These are phyloP conservation scores for Pachypsylla venusta DNA, from an alignment of 1,140 invertebrate species.

Conservation along the genomic window DNA sequence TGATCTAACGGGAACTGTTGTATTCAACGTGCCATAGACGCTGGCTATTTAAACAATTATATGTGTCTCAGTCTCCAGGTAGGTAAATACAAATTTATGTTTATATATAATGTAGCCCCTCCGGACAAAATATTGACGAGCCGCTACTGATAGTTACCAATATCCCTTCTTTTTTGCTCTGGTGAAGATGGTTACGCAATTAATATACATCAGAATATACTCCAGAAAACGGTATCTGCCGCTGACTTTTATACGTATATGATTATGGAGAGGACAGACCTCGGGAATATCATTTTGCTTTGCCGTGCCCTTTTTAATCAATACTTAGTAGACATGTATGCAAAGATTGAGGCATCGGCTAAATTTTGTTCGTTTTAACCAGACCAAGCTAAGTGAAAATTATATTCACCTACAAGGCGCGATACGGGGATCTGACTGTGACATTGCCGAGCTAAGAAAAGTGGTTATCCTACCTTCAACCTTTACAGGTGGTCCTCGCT, in stretches of 20 bases:
- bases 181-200: conserved; percentile 23
- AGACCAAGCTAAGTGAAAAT: conserved; percentile 34
- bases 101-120: too few species aligned
- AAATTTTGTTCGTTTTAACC: conserved; percentile 31
- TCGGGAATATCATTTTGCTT: conserved; percentile 25
- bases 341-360: conserved; percentile 34
- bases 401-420: conserved; percentile 33
- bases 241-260: conserved; percentile 26
- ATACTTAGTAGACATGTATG: conserved; percentile 34
- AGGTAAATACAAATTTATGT: too few species aligned
- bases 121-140: too few species aligned
- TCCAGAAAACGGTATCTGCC: conserved; percentile 23
- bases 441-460: conserved; percentile 18
- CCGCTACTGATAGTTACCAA: conserved; percentile 29
- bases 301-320: conserved; percentile 29
- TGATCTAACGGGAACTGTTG: too few species aligned
- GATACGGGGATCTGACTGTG: conserved; percentile 17
- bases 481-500: conserved; percentile 29
- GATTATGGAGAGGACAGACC: conserved; percentile 25
- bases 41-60: too few species aligned
- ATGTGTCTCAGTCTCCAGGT: too few species aligned
- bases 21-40: too few species aligned
- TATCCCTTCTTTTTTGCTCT: conserved; percentile 29
- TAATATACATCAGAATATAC: conserved; percentile 11
- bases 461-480: conserved; percentile 28